These are phyloP conservation scores for Onchidella celtica DNA, from an alignment of 2,888 invertebrate species.

Conservation along the genomic window DNA sequence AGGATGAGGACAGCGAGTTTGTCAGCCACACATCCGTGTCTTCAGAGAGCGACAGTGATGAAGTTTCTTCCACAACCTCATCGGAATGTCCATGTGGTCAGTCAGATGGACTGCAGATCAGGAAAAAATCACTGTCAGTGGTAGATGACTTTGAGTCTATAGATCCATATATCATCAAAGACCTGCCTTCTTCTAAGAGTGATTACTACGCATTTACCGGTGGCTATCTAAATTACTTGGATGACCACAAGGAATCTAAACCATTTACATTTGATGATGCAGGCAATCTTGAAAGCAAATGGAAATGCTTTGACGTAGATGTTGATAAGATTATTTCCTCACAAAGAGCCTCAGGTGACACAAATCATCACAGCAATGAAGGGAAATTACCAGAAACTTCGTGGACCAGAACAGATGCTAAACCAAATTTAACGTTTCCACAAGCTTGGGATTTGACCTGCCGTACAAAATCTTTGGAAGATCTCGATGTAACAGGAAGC, in stretches of 20 bases:
- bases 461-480: not conserved
- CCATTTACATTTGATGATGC: conserved; percentile 4
- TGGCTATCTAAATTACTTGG: not conserved
- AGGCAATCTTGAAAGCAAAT: not conserved
- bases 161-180: not conserved
- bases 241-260: not conserved
- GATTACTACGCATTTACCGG: not conserved
- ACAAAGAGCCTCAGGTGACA: not conserved
- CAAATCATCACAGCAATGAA: conserved; percentile 1
- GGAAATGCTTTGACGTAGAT: not conserved
- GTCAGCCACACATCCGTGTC: not conserved
- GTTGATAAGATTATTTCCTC: not conserved
- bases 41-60: conserved; percentile 32
- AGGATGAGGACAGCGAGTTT: not conserved
- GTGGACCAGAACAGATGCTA: conserved; percentile 6
- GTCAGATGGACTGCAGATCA: conserved; percentile 8
- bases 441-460: not conserved
- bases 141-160: conserved; percentile 17
- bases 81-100: conserved; percentile 34
- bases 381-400: not conserved
- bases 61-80: conserved; percentile 24
- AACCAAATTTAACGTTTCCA: not conserved
- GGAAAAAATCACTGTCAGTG: conserved; percentile 2
- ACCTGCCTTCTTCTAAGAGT: not conserved
- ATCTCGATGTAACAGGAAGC: not conserved